phyloP scores from a whole-genome alignment of 2,797 vertebrate species.

The Peromyscus attwateri region DNA sequence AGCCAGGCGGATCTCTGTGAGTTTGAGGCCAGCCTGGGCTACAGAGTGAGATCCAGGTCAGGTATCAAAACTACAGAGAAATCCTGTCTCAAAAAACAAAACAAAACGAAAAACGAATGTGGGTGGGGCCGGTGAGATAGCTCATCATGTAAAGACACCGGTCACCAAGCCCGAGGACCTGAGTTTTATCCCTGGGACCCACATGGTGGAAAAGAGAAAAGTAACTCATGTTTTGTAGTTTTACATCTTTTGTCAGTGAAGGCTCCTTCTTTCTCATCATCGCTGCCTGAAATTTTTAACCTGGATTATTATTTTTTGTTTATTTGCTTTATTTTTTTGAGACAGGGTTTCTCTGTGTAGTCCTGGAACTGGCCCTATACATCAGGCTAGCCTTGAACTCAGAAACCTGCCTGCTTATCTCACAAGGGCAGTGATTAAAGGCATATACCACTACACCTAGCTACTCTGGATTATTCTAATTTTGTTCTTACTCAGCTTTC shows the following conservation, averaged over 20 bases:
- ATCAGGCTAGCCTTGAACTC: neutral
- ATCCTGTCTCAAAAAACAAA: too few relatives aligned
- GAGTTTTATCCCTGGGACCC: neutral
- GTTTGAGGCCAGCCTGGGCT: too few relatives aligned
- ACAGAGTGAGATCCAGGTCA: too few relatives aligned
- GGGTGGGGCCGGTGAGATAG: neutral
- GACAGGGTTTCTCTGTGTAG: neutral
- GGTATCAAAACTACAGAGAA: too few relatives aligned
- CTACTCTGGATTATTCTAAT: slow-evolving; percentile 41
- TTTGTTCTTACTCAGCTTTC: slow-evolving; percentile 40
- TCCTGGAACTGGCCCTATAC: neutral
- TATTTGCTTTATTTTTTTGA: neutral
- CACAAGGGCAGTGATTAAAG: neutral
- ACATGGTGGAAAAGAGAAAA: neutral
- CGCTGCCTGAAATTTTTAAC: neutral
- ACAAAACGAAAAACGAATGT: neutral
- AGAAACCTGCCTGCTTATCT: neutral
- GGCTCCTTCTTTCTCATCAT: slow-evolving; percentile 9
- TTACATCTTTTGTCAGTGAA: slow-evolving; percentile 52
- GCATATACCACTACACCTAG: neutral
- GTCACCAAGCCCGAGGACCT: neutral
- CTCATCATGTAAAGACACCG: neutral
- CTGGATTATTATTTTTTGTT: neutral
- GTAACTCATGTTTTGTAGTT: neutral
- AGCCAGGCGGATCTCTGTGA: too few relatives aligned